A percentile compares a stretch with the other conserved stretches of the same genome.
phyloP scores from a whole-genome alignment of 37 sponge, comb jelly and placozoan genomes.

The Eunapius fragilis region DNA sequence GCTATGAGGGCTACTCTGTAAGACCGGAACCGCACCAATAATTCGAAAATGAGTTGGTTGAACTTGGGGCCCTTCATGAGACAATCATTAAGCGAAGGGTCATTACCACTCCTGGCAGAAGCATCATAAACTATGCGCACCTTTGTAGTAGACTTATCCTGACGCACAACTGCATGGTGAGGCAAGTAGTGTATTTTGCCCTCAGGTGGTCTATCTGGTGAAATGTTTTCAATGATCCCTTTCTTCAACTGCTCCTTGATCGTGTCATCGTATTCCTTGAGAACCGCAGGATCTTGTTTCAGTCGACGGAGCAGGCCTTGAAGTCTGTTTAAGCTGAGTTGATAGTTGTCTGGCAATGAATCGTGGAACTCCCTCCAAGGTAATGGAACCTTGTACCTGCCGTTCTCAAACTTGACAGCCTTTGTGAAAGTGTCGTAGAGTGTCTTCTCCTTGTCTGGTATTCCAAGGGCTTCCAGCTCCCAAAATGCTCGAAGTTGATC shows the following conservation, averaged over 20 bases:
- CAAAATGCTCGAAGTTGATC: conserved; percentile 15
- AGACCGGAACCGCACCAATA: conserved; percentile 27
- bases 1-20: conserved; percentile 28
- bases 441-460: neutral
- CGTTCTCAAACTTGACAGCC: conserved; percentile 7
- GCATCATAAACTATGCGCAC: conserved; percentile 57
- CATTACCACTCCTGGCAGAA: conserved; percentile 3
- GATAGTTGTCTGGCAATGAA: conserved; percentile 30
- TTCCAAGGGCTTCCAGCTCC: conserved; percentile 30
- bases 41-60: conserved; percentile 35
- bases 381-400: conserved; percentile 21
- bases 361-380: conserved; percentile 33
- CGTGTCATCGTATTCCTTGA: conserved; percentile 12
- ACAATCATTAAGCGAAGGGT: conserved; percentile 23
- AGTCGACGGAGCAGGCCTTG: conserved; percentile 15
- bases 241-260: conserved; percentile 26
- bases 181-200: conserved; percentile 29
- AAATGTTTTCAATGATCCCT: conserved; percentile 32
- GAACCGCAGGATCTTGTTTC: conserved; percentile 5
- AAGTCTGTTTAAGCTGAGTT: conserved; percentile 2
- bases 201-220: neutral
- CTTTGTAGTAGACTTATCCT: conserved; percentile 42
- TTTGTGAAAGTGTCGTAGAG: conserved; percentile 11
- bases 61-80: conserved; percentile 20
- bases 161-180: conserved; percentile 32